These are phyloP conservation scores for Hypotaenidia okinawae DNA, from an alignment of 2,797 vertebrate species.

Conservation along the genomic window DNA sequence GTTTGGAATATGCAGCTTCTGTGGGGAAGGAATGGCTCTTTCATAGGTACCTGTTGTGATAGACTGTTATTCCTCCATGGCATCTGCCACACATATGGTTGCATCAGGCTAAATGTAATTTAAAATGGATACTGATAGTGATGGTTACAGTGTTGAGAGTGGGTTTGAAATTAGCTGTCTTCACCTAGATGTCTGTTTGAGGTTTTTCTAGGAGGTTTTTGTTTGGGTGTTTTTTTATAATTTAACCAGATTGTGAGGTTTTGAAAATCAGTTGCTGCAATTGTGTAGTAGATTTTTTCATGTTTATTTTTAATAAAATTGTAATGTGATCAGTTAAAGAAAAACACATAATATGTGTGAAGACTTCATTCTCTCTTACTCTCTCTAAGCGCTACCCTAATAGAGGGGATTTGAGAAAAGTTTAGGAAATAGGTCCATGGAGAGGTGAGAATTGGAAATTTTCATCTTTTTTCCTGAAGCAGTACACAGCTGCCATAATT, in stretches of 20 bases:
- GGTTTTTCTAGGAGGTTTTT: neutral
- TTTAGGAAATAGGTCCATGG: neutral
- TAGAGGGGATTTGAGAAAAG: neutral
- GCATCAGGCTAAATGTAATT: neutral
- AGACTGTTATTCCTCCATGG: neutral
- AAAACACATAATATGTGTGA: neutral
- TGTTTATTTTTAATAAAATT: neutral
- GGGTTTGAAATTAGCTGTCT: neutral
- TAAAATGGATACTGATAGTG: neutral
- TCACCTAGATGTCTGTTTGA: neutral
- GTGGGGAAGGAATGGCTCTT: neutral
- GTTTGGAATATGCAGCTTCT: neutral
- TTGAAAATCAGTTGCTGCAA: neutral
- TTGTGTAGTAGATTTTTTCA: neutral
- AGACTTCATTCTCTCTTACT: neutral
- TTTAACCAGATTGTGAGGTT: neutral
- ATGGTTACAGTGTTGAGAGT: neutral
- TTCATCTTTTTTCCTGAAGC: neutral
- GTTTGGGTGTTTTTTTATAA: neutral
- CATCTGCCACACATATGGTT: neutral
- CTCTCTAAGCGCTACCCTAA: neutral
- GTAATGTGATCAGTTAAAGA: neutral
- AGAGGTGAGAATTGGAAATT: neutral
- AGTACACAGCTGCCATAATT: neutral
- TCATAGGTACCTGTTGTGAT: neutral